Conservation (phyloP, 2,113 vertebrate species). For the Pogona vitticeps region DNA sequence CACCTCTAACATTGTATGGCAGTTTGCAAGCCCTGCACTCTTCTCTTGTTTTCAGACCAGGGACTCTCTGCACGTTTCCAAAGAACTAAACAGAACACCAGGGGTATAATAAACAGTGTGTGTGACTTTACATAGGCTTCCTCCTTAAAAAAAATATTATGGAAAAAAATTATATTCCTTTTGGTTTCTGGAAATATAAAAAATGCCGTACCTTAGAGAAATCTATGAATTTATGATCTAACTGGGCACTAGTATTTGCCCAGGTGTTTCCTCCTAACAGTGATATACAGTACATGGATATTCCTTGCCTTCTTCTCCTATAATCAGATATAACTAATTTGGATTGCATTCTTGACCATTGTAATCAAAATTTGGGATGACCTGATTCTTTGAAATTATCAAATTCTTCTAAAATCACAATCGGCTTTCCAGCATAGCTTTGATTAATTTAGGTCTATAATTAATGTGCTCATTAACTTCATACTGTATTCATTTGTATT, state of each 20-base stretch:
- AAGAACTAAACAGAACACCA: neutral
- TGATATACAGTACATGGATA: no score
- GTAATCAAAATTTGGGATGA: neutral
- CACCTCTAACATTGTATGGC: neutral
- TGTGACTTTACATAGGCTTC: neutral
- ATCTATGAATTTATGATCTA: neutral
- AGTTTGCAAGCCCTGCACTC: neutral
- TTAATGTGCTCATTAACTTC: slow-evolving; percentile 1
- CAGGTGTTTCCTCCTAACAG: neutral
- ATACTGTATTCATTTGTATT: neutral
- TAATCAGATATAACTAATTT: neutral
- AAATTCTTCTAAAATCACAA: neutral
- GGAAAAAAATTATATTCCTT: neutral
- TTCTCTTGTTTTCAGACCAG: neutral
- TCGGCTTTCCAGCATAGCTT: neutral
- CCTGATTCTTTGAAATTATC: neutral
- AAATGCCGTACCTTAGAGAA: neutral
- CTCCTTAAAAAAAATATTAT: neutral
- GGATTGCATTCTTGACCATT: neutral
- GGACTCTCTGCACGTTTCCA: neutral
- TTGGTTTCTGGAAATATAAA: slow-evolving; percentile 4
- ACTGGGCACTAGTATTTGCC: neutral
- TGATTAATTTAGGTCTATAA: slow-evolving; percentile 3
- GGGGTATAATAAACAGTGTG: neutral
- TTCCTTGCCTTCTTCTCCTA: neutral